Evolutionary conservation across 2,888 invertebrate genomes (phyloP).

Genomic region (Strigamia crassipes): DNA sequence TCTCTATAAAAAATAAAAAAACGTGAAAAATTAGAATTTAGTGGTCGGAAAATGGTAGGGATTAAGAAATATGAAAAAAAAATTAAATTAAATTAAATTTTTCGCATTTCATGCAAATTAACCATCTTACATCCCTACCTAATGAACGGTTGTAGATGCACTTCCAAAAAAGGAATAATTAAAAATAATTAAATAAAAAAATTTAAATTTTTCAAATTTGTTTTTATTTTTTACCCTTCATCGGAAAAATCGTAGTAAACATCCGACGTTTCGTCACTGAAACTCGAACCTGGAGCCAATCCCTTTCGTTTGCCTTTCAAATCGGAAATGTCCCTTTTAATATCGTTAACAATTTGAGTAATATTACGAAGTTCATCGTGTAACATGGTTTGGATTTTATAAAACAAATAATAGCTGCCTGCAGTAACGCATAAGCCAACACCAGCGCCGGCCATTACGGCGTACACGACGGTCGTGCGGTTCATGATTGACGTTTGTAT

Average conservation of each 20-base stretch:
- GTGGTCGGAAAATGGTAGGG: not conserved
- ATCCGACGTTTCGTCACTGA: slow-evolving; percentile 48
- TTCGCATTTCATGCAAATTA: not conserved
- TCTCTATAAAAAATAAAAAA: not conserved
- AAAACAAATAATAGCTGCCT: not conserved
- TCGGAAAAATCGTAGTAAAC: slow-evolving; percentile 50
- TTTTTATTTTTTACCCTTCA: slow-evolving; percentile 42
- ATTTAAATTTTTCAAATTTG: not conserved
- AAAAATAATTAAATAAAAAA: not conserved
- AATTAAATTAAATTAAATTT: no score
- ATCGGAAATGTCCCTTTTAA: slow-evolving; percentile 34
- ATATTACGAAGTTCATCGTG: not conserved
- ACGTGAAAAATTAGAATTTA: not conserved
- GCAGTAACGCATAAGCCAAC: not conserved
- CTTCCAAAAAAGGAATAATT: not conserved
- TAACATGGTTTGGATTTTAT: not conserved
- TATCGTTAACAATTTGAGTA: not conserved
- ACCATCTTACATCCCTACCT: slow-evolving; percentile 14
- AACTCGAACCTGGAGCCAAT: slow-evolving; percentile 36
- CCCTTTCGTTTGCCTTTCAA: slow-evolving; percentile 5
- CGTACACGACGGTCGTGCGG: not conserved
- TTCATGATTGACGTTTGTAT: not conserved
- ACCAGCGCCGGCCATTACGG: not conserved
- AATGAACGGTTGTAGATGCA: not conserved
- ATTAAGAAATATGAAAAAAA: not conserved